These are phyloP conservation scores for Pseudopodoces humilis DNA, from an alignment of 2,113 vertebrate species.

Conservation along the genomic window DNA sequence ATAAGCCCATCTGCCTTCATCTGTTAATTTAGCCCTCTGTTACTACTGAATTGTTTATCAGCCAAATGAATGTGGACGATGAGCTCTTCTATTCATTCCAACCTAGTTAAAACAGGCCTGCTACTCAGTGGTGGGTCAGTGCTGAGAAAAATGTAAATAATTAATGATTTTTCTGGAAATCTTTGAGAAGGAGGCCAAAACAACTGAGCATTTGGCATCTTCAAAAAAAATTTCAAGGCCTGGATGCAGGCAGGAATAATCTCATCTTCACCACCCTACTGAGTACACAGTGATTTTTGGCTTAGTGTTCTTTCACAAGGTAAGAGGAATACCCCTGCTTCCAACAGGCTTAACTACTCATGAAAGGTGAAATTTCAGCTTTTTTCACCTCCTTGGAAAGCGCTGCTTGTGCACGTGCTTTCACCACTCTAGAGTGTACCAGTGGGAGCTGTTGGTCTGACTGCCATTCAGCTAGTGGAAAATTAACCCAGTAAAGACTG, in stretches of 20 bases:
- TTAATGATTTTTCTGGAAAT: background rate
- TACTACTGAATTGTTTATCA: conserved; percentile 35
- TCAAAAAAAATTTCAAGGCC: background rate
- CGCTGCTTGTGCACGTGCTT: background rate
- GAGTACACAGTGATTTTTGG: background rate
- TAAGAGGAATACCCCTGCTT: background rate
- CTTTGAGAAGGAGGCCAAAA: background rate
- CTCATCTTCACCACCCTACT: background rate
- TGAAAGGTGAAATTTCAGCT: background rate
- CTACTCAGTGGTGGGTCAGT: background rate
- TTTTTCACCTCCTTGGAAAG: background rate
- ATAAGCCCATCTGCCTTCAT: conserved; percentile 64
- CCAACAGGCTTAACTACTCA: background rate
- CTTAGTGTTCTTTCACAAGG: background rate
- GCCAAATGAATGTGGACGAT: background rate
- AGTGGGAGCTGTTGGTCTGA: background rate
- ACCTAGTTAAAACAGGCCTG: background rate
- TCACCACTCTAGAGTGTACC: background rate
- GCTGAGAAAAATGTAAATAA: background rate
- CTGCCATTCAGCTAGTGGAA: background rate
- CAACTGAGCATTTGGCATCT: background rate
- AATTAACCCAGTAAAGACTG: background rate
- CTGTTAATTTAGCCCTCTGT: conserved; percentile 52
- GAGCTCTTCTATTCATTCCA: conserved; percentile 1
- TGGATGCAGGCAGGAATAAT: background rate